Conservation (phyloP, 2,113 vertebrate species). For the Tauraco erythrolophus region DNA sequence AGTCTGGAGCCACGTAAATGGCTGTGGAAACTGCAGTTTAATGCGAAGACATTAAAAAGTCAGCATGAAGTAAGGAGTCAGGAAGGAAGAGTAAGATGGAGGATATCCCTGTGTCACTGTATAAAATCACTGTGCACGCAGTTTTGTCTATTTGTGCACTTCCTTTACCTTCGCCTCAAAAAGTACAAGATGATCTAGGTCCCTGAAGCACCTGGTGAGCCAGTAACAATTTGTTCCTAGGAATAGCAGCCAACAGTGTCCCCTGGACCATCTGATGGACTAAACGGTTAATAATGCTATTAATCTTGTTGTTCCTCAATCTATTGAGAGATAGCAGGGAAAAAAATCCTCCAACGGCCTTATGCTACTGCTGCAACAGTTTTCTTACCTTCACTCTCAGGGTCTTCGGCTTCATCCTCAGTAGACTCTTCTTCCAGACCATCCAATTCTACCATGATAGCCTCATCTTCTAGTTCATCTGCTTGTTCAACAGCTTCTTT, state of each 20-base stretch:
- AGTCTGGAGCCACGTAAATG: neutral
- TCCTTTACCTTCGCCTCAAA: neutral
- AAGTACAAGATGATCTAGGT: neutral
- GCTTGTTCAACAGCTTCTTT: neutral
- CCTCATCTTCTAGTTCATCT: neutral
- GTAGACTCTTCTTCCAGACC: neutral
- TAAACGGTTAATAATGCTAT: neutral
- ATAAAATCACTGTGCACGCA: neutral
- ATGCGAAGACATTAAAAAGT: neutral
- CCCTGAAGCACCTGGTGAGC: neutral
- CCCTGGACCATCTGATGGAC: neutral
- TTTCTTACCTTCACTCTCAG: conserved; percentile 17
- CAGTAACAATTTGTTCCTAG: neutral
- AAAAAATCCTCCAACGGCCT: neutral
- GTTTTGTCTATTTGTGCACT: neutral
- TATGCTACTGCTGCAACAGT: neutral
- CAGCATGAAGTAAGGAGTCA: neutral
- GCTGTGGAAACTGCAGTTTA: neutral
- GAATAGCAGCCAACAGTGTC: neutral
- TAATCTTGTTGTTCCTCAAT: neutral
- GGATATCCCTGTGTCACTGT: neutral
- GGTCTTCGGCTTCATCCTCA: neutral
- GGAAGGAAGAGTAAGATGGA: neutral
- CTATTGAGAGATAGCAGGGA: neutral
- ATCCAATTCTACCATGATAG: neutral